Base-by-base conservation (phyloP, 2,888 invertebrate genomes). In the Drosophila prolongata region DNA sequence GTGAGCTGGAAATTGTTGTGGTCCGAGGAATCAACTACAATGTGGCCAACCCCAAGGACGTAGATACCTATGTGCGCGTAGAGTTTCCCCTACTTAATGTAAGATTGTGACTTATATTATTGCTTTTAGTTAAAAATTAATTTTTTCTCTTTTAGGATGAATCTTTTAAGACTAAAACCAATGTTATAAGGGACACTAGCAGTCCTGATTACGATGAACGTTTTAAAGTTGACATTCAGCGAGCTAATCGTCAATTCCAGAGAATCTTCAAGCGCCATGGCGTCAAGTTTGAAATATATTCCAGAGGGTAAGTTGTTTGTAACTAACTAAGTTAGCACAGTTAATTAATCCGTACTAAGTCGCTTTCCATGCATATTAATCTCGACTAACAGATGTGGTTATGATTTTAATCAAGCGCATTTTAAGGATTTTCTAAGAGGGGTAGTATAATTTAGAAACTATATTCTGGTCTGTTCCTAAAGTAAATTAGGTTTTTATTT, bases 51-150 rank as follows among this genome's bases (percentile, higher is more conserved):
- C 95, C 97, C 0, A 96, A 96, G 90, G 98, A 98, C 69, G 94
- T 98, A 34, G 98, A 98, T 89, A 98, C 98, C 0, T 99, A 97
- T 90, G 96, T 99, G 11, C 97, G 96, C 90, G 96, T 96, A 88
- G 98, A 98, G 90, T 97, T 99, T 91, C 98, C 98, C 0, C 75
- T 91, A 0, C 64, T 90, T 34, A 90, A 90, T 79, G 90, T 90
- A 75, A 64, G 97, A 19, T 16, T 1, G 13, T 1, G 0, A 1
- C 10, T 19, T 0, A 3, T n/a, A 9, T n/a, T 5, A 1, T 4
- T 0, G 2, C 14, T 8, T 2, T 24, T 13, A 8, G 1, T 0
- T 44, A 6, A 5, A 24, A n/a, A 4, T 6, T 3, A 19, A 10
- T 38, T 2, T 53, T 8, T 40, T 34, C 34, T 27, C 52, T 79